These are phyloP conservation scores for Anguilla japonica DNA, from an alignment of 2,113 vertebrate genomes.

Conservation along the genomic window DNA sequence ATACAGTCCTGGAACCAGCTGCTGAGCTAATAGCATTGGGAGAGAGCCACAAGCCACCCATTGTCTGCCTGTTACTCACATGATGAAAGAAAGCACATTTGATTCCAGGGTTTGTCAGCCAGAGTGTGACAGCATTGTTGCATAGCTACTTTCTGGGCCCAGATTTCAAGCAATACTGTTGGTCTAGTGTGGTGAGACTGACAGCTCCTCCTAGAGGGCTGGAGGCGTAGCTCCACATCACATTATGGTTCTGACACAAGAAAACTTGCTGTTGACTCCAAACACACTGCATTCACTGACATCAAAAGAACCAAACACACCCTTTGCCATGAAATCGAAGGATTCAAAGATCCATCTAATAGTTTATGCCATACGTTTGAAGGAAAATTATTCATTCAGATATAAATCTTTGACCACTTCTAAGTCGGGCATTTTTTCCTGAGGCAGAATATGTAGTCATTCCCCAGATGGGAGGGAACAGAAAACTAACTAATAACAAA, in stretches of 20 bases:
- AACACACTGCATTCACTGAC: background rate
- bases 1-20: background rate
- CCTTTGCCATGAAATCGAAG: background rate
- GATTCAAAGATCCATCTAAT: too few species aligned
- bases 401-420: background rate
- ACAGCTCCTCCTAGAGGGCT: background rate
- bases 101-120: background rate
- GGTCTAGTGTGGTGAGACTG: background rate
- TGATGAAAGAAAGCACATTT: background rate
- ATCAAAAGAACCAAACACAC: background rate
- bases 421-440: background rate
- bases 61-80: background rate
- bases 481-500: too few species aligned
- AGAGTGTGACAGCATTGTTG: background rate
- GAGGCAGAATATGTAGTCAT: background rate
- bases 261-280: background rate
- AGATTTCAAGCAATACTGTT: background rate
- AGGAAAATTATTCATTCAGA: background rate
- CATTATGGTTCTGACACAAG: background rate
- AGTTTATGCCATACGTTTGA: too few species aligned
- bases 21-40: background rate
- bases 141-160: background rate
- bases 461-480: background rate
- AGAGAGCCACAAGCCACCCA: background rate
- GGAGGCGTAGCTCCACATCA: background rate